Percentiles rank a stretch among this genome's conserved stretches.
Conservation (phyloP, 2,797 vertebrate species). For the Lithobates sylvaticus region DNA sequence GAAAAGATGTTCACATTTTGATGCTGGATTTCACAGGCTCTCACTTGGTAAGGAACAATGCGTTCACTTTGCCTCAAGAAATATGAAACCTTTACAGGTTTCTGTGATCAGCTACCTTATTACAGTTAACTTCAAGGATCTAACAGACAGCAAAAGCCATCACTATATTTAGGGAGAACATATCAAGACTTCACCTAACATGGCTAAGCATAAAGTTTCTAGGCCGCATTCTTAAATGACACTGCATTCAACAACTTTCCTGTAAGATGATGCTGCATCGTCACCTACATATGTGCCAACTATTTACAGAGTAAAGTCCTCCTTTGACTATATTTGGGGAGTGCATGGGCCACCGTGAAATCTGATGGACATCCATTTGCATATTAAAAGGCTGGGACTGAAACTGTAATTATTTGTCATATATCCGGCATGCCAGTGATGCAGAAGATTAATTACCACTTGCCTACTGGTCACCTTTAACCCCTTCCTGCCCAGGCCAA, state of each 20-base stretch:
- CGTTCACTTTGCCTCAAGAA: constrained; percentile 55
- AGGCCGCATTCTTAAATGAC: background rate
- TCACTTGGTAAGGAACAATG: constrained; percentile 54
- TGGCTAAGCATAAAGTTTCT: constrained; percentile 9
- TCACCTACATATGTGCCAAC: background rate
- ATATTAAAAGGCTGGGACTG: background rate
- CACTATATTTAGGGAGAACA: constrained; percentile 15
- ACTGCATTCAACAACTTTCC: background rate
- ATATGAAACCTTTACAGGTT: constrained; percentile 56
- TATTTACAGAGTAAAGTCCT: background rate
- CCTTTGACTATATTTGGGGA: background rate
- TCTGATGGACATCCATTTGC: too few species aligned
- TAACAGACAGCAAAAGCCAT: constrained; percentile 53
- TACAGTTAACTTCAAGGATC: constrained; percentile 52
- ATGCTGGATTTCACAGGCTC: constrained; percentile 49
- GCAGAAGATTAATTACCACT: too few species aligned
- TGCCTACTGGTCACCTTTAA: too few species aligned
- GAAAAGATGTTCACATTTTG: constrained; percentile 45
- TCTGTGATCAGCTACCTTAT: constrained; percentile 50
- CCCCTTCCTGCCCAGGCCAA: too few species aligned
- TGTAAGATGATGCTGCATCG: background rate
- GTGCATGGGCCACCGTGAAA: too few species aligned
- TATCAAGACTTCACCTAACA: constrained; percentile 4
- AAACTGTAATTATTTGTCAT: background rate
- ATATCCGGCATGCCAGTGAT: background rate